phyloP scores from a whole-genome alignment of 1,140 invertebrate genomes.

The Doryteuthis pealeii region DNA sequence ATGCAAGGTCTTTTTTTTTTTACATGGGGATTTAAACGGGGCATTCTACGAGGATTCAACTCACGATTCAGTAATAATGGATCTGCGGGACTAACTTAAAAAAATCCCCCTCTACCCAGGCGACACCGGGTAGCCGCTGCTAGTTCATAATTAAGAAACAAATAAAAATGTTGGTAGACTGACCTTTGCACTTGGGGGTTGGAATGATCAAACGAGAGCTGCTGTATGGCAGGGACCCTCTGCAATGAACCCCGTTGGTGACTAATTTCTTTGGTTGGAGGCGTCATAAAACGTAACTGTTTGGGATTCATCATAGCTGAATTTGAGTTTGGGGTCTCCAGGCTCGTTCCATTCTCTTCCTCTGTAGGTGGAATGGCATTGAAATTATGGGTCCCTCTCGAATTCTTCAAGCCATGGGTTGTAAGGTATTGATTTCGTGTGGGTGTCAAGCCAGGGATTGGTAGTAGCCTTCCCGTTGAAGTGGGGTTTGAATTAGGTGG shows the following conservation, averaged over 20 bases:
- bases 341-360: conserved; percentile 1
- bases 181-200: not conserved
- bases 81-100: too few species aligned
- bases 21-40: too few species aligned
- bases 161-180: too few species aligned
- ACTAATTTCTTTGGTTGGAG: conserved; percentile 36
- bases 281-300: conserved; percentile 21
- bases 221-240: conserved; percentile 28
- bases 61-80: too few species aligned
- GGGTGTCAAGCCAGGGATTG: conserved; percentile 10
- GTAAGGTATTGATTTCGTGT: conserved; percentile 10
- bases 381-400: not conserved
- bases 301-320: not conserved
- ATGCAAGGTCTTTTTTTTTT: too few species aligned
- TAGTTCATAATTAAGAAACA: too few species aligned
- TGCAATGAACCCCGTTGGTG: conserved; percentile 16
- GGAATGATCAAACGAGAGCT: conserved; percentile 23
- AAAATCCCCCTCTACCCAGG: too few species aligned
- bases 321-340: conserved; percentile 13
- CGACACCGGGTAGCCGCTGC: too few species aligned
- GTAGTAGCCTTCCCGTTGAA: conserved; percentile 7
- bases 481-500: not conserved
- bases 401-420: conserved; percentile 8
- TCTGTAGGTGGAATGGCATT: not conserved
- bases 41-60: too few species aligned